Evolutionary conservation across 2,797 vertebrate genomes (phyloP).

Genomic region (Nyctibius grandis): DNA sequence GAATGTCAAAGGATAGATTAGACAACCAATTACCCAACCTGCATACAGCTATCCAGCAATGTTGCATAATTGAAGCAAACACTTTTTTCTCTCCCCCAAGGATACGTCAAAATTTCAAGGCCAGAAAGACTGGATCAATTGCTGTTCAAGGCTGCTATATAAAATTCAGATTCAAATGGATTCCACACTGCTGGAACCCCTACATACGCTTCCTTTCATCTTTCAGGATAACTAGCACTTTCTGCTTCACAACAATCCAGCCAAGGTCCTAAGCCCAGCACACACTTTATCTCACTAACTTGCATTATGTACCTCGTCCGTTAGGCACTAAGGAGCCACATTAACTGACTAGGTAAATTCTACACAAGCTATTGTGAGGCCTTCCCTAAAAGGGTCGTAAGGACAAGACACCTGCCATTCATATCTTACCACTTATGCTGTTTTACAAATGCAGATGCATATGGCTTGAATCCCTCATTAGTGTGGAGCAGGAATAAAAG

Average conservation of each 20-base stretch:
- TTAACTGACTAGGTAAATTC: not conserved
- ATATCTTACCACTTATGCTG: not conserved
- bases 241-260: not conserved
- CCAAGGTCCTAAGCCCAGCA: not conserved
- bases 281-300: not conserved
- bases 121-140: not conserved
- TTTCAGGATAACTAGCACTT: not conserved
- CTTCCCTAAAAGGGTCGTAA: not conserved
- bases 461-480: not conserved
- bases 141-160: not conserved
- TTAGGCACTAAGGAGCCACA: accelerated
- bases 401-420: not conserved
- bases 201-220: not conserved
- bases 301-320: not conserved
- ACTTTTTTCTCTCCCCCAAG: not conserved
- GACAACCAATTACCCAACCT: not conserved
- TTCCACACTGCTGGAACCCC: not conserved
- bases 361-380: accelerated
- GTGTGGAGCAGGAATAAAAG: not conserved
- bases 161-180: not conserved
- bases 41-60: not conserved
- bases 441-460: not conserved
- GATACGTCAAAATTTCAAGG: not conserved
- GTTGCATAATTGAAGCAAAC: not conserved
- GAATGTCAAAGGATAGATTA: not conserved